Base-by-base conservation (phyloP, 2,797 vertebrate species). In the Danio choprae region DNA sequence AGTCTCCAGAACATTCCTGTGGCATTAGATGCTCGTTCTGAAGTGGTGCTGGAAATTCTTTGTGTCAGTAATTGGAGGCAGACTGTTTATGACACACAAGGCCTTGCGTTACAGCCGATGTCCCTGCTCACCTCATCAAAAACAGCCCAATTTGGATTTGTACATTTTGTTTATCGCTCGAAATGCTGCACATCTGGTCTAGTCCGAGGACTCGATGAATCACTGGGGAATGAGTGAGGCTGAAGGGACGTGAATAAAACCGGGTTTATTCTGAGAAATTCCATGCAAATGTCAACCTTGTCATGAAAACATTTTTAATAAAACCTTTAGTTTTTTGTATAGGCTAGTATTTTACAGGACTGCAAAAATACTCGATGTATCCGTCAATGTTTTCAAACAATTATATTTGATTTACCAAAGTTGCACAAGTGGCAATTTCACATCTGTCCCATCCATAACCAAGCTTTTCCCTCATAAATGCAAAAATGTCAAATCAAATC, bases 1-100 rank as follows among this genome's bases (percentile, higher is more conserved):
- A 63, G 69, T 60, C 43, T 77, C 68, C 8, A 12, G 53, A 74
- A 43, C 68, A 67, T 81, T 86, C 59, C 56, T 79, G 1, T 58
- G 20, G 60, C 18, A 70, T 63, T 69, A 84, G 59, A 38, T 44
- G 63, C 53, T 53, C 12, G 12, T 68, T 62, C 40, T 41, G 43
- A 74, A 55, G 48, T 5, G 4, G 60, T 1, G 48, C 67, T 82
- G 68, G 44, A 86, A 71, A 58, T 78, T 67, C 41, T 83, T 68
- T 60, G 40, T 69, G 59, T 81, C 18, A 44, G 58, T 87, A 86
- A 89, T 89, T 85, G 84, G 85, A 87, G 71, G 73, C 84, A 81
- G 83, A 83, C 8, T 22, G 74, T 86, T 86, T 12, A 78, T 79
- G 77, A 87, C 56, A 68, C 41, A 36, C 82, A 62, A 46, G 65